Base-by-base conservation (phyloP, 2,113 vertebrate genomes). In the Hypanus sabinus region DNA sequence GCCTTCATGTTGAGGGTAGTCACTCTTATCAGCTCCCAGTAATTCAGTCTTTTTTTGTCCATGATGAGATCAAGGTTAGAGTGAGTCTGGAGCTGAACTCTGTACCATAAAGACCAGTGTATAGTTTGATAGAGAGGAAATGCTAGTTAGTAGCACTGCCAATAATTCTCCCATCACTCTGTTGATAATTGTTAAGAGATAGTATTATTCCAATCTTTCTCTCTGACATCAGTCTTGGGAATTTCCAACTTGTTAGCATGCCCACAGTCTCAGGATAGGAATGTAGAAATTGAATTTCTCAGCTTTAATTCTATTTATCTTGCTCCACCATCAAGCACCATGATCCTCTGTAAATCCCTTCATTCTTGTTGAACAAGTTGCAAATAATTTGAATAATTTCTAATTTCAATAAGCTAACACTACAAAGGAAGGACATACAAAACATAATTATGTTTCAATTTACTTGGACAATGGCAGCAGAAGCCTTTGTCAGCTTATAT, bases 321-420 rank as follows among this genome's bases (percentile, higher is more conserved):
- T 65, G 60, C 12, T 88, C 57, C 85, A 65, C 6, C 5, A 65
- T 12, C 60, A 79, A 79, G 30, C 60, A 30, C 5, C 10, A 6
- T 55, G n/a, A 88, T n/a, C 27, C 12, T n/a, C 5, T 88, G 83
- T 14, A 1, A n/a, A 62, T 92, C 33, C 71, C 68, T 70, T 0
- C 36, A 92, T 70, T 65, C 24, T 71, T 46, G 60, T 70, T 90
- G 46, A 65, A 68, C 30, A 68, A 10, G 1, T 65, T 20, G 33
- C 36, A 70, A 46, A 71, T 38, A 36, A 22, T 71, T 70, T 65
- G 33, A 87, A 70, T n/a, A 65, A 90, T 71, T 71, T 92, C 55
- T 92, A 30, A 46, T 73, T 92, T 92, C 36, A 22, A 71, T 24
- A 20, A 60, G 90, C 30, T 92, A 92, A 91, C 70, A 71, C n/a